Evolutionary conservation across 2,888 invertebrate genomes (phyloP).

Genomic region (Dexiosoma caninum): DNA sequence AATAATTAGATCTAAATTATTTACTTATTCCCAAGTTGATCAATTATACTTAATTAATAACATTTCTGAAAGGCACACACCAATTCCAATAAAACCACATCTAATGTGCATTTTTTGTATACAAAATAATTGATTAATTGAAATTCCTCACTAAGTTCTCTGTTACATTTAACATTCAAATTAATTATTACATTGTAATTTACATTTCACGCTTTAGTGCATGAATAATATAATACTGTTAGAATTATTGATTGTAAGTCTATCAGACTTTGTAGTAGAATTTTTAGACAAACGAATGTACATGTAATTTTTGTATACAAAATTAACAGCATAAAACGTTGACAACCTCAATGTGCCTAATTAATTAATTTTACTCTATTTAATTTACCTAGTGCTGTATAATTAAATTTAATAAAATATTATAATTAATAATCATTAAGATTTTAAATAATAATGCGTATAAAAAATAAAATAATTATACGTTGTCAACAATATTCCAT

Average conservation of each 20-base stretch:
- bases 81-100: conserved; percentile 4
- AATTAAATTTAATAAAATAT: too few species aligned
- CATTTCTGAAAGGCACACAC: background rate
- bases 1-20: background rate
- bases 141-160: background rate
- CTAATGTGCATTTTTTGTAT: background rate
- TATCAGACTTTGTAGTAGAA: background rate
- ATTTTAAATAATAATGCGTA: too few species aligned
- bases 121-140: conserved; percentile 18
- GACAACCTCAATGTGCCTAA: too few species aligned
- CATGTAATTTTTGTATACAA: too few species aligned
- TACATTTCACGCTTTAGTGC: conserved; percentile 42
- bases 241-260: background rate
- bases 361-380: too few species aligned
- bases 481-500: too few species aligned
- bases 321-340: too few species aligned
- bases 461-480: too few species aligned
- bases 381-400: too few species aligned
- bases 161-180: background rate
- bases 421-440: too few species aligned
- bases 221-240: background rate
- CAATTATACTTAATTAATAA: background rate
- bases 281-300: too few species aligned
- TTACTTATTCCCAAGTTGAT: background rate
- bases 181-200: conserved; percentile 37